A percentile compares a stretch with the other conserved stretches of the same genome.
Evolutionary conservation across 2,113 vertebrate species (phyloP).

Genomic region (Seriola rivoliana): DNA sequence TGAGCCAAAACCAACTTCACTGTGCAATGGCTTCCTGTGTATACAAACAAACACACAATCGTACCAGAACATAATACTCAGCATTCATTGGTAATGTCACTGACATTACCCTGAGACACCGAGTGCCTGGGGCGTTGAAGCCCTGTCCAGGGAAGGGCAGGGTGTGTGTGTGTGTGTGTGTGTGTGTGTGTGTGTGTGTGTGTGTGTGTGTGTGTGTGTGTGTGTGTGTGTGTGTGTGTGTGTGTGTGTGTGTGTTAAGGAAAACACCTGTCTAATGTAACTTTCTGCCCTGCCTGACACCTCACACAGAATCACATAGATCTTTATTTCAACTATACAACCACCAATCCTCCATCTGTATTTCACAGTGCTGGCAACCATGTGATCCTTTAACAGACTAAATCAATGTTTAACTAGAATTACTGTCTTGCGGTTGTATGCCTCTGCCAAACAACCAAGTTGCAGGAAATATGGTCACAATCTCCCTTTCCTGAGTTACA

Average conservation of each 20-base stretch:
- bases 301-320: not conserved
- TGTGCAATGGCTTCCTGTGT: not conserved
- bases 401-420: not conserved
- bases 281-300: slow-evolving; percentile 7
- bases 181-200: no score
- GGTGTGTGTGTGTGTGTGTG: no score
- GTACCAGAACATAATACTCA: not conserved
- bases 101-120: not conserved
- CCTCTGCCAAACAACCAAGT: no score
- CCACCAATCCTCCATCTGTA: not conserved
- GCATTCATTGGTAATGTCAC: not conserved
- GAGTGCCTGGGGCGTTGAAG: not conserved
- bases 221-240: no score
- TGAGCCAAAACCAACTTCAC: not conserved
- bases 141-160: not conserved
- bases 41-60: not conserved
- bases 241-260: no score
- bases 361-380: not conserved
- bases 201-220: no score
- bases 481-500: no score
- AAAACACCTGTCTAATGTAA: not conserved
- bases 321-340: slow-evolving; percentile 2
- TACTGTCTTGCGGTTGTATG: no score
- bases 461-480: no score
- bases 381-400: slow-evolving; percentile 19